Percentiles rank a stretch among this genome's conserved stretches.
phyloP scores from a whole-genome alignment of 2,888 invertebrate genomes.

The Micoletzkya japonica region DNA sequence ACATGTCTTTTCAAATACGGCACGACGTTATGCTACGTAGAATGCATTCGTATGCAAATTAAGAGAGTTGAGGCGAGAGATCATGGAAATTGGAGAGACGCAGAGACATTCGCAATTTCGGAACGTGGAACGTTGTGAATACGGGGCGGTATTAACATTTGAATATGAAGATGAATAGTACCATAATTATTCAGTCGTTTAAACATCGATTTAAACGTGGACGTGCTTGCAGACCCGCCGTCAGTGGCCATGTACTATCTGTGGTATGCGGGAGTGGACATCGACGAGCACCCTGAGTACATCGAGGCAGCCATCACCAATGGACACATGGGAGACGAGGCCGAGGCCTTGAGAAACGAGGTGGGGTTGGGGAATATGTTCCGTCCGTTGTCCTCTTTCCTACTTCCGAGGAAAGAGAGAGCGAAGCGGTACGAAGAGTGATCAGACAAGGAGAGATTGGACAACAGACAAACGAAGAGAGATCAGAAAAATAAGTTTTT shows the following conservation, averaged over 20 bases:
- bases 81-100: too few species aligned
- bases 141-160: too few species aligned
- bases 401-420: neutral
- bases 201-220: neutral
- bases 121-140: too few species aligned
- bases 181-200: too few species aligned
- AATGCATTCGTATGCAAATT: too few species aligned
- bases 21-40: too few species aligned
- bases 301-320: conserved; percentile 43
- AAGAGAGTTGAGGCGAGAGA: too few species aligned
- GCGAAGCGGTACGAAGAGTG: neutral
- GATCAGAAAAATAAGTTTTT: neutral
- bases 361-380: conserved; percentile 13
- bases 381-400: neutral
- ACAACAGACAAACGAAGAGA: neutral
- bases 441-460: neutral
- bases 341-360: conserved; percentile 25
- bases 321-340: conserved; percentile 39
- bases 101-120: too few species aligned
- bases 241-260: conserved; percentile 51
- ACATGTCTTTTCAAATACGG: too few species aligned
- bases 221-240: conserved; percentile 41
- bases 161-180: too few species aligned
- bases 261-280: conserved; percentile 51
- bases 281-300: conserved; percentile 35